Evolutionary conservation across 1,140 invertebrate genomes (phyloP), one percentile per base, ranked within the genome.

Genomic region (Ylistrum balloti): DNA sequence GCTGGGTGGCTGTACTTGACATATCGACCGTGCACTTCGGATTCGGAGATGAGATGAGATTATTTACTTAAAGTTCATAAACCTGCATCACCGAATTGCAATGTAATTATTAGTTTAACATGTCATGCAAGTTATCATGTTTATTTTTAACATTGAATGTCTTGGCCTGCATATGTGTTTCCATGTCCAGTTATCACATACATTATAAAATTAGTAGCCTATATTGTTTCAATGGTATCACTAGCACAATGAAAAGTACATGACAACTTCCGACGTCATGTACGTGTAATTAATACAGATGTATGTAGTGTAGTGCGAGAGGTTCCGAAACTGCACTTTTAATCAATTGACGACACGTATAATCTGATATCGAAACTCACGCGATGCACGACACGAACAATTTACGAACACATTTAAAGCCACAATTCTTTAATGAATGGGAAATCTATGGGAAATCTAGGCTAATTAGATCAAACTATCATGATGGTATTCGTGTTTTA

Each of bases 211-310:
- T n/a, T n/a, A 17, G 3, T 28, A 11, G 17, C n/a, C 2, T n/a
- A 74, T 3, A 74, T 74, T 28, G 17, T 74, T 74, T 74, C 28
- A 74, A 9, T 74, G 11, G 56, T 74, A n/a, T 74, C 56, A 17
- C 56, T 7, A 28, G 28, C n/a, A 28, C 56, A 17, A 5, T 28
- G 22, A 28, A 74, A 74, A 74, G 56, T 74, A 74, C 56, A 74
- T 74, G 56, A 74, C n/a, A 74, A 74, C 56, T 22, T 74, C 56
- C 56, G 56, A 74, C 28, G 56, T 28, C 56, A 74, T 74, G 56
- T 74, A 74, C 56, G 13, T 74, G 56, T 74, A 74, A 74, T 74
- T 74, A 74, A 74, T 74, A 74, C 56, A n/a, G 56, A 74, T 74
- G 56, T 74, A 74, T 28, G 22, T 17, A 17, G 56, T 74, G 22